Base-by-base conservation (phyloP, 2,888 invertebrate species). In the Agrotis clavis region DNA sequence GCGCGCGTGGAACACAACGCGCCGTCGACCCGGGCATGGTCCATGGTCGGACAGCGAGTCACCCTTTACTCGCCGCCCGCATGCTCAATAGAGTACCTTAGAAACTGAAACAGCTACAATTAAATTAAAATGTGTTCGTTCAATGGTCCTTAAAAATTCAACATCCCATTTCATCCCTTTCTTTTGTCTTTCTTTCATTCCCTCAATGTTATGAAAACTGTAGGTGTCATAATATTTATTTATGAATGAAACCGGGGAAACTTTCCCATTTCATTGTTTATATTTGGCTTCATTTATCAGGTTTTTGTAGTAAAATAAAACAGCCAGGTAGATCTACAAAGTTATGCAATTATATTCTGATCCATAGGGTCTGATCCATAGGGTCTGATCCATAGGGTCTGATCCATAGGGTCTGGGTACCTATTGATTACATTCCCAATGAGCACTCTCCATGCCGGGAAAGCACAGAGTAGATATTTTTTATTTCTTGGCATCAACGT, bases 181-280 rank as follows among this genome's bases (percentile, higher is more conserved):
- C n/a, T 14, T 21, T 30, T 18, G 5, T 5, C 3, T 16, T 51
- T 35, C 2, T 16, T 21, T 30, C 0, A 4, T 47, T 19, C 4
- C 9, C 65, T 45, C 5, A 19, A 62, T 21, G 13, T 63, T 30
- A 25, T 48, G 50, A 62, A 57, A 57, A 62, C 25, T 47, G 45
- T n/a, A 50, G 77, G 25, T 57, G 25, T 45, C 47, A 61, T 18
- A 25, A 7, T 9, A 25, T 16, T 57, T 62, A 76, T 62, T 68
- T 35, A 68, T 62, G 19, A 4, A 13, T 54, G 11, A n/a, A 21
- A 18, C 13, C 30, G 21, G 64, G 7, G 60, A 50, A 61, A 30
- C 14, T 4, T 4, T 11, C 18, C n/a, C 13, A 67, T 50, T 60
- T 30, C 18, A 51, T 25, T 35, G 35, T 11, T 11, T 41, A 41